These are phyloP conservation scores for Ramphastos sulfuratus DNA, from an alignment of 2,113 vertebrate genomes.

Conservation along the genomic window DNA sequence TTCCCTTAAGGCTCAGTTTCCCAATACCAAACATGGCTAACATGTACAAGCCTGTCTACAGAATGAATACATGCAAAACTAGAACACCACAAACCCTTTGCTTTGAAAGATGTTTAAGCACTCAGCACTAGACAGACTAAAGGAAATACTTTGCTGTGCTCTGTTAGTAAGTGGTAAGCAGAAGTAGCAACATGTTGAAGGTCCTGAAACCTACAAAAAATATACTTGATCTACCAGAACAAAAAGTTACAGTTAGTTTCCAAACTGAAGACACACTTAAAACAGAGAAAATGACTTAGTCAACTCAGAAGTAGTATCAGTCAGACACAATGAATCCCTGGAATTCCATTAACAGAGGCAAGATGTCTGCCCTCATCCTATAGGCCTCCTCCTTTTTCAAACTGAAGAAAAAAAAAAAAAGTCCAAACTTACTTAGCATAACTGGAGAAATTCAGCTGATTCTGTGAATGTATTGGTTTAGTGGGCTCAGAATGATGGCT, in stretches of 20 bases:
- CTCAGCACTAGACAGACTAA: not conserved
- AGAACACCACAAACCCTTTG: not conserved
- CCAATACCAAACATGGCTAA: not conserved
- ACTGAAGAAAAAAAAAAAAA: not conserved
- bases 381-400: not conserved
- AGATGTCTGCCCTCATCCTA: not conserved
- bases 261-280: not conserved
- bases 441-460: constrained; percentile 83
- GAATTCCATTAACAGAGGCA: not conserved
- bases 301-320: not conserved
- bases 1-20: constrained; percentile 10
- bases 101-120: not conserved
- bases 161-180: not conserved
- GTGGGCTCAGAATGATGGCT: constrained; percentile 85
- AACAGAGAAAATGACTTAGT: accelerated
- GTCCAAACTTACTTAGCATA: constrained; percentile 83
- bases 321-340: not conserved
- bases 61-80: not conserved
- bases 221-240: not conserved
- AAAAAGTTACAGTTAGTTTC: not conserved
- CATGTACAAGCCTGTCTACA: not conserved
- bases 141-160: not conserved
- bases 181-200: not conserved
- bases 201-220: not conserved
- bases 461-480: constrained; percentile 83